Evolutionary conservation across 2,113 vertebrate species (phyloP).

Genomic region (Perca schrenkii): DNA sequence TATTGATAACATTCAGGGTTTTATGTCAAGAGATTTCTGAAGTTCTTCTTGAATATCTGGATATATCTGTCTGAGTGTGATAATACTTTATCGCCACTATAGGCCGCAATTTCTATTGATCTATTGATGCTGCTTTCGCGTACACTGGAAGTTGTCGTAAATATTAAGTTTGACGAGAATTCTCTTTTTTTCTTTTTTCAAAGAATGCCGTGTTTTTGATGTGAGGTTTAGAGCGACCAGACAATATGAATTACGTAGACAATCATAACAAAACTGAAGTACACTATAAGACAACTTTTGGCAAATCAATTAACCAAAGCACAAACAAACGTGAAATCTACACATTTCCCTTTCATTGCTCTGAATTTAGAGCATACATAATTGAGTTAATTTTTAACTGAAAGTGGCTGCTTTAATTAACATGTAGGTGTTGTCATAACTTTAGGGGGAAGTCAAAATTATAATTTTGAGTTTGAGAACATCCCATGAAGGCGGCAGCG

Average conservation of each 20-base stretch:
- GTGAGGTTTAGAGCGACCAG: rapidly evolving
- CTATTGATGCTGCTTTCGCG: neutral
- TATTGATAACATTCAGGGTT: neutral
- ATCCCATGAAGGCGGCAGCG: conserved; percentile 1
- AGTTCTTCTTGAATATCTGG: too few species aligned
- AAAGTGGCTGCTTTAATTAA: rapidly evolving
- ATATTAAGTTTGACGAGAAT: neutral
- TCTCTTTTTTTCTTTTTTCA: too few species aligned
- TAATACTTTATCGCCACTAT: conserved; percentile 1
- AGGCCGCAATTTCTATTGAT: neutral
- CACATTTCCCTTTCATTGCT: too few species aligned
- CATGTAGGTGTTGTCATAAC: too few species aligned
- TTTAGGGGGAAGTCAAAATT: neutral
- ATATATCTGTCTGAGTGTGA: neutral
- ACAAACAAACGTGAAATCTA: neutral
- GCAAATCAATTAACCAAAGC: neutral
- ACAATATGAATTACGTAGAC: neutral
- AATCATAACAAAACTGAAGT: neutral
- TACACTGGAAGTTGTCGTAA: neutral
- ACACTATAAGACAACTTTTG: neutral
- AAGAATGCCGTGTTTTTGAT: rapidly evolving
- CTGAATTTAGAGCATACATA: neutral
- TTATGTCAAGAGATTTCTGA: neutral
- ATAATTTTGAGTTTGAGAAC: rapidly evolving
- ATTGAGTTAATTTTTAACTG: too few species aligned